Conservation (phyloP, 1,140 invertebrate genomes). For the Orussus abietinus region DNA sequence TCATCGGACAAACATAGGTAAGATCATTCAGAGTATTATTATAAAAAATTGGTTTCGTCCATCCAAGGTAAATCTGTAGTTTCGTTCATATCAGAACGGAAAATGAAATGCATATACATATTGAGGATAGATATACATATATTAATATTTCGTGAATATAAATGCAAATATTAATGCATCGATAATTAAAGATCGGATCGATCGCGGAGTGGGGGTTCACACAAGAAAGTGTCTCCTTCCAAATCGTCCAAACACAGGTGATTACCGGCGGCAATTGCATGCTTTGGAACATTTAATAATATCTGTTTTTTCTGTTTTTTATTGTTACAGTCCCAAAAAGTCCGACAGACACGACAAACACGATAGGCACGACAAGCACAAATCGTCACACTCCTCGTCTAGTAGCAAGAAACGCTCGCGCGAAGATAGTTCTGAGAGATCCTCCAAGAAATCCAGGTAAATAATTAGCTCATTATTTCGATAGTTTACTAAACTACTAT, state of each 20-base stretch:
- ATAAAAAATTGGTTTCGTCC: too few relatives aligned
- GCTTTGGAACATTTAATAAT: constrained; percentile 11
- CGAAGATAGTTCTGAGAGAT: constrained; percentile 67
- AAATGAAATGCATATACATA: too few relatives aligned
- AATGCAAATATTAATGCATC: constrained; percentile 7
- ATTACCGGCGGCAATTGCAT: constrained; percentile 30
- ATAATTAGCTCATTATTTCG: constrained; percentile 6
- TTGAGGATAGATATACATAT: too few relatives aligned
- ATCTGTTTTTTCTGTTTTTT: constrained; percentile 13
- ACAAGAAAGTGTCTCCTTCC: constrained; percentile 58
- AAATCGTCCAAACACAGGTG: constrained; percentile 54
- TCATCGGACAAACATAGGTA: constrained; percentile 48
- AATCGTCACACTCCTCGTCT: constrained; percentile 51
- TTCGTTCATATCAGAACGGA: too few relatives aligned
- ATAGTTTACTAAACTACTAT: constrained; percentile 1
- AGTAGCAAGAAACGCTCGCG: constrained; percentile 65
- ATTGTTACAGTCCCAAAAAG: constrained; percentile 46
- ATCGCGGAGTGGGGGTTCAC: constrained; percentile 49
- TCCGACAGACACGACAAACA: constrained; percentile 49
- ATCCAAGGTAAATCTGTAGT: too few relatives aligned
- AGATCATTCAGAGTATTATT: too few relatives aligned
- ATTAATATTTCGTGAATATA: constrained; percentile 28
- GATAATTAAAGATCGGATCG: constrained; percentile 45
- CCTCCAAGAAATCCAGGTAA: constrained; percentile 67
- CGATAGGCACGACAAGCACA: constrained; percentile 29